Evolutionary conservation across 2,113 vertebrate genomes (phyloP), one percentile per base, ranked within the genome.

Genomic region (Marmota monax): DNA sequence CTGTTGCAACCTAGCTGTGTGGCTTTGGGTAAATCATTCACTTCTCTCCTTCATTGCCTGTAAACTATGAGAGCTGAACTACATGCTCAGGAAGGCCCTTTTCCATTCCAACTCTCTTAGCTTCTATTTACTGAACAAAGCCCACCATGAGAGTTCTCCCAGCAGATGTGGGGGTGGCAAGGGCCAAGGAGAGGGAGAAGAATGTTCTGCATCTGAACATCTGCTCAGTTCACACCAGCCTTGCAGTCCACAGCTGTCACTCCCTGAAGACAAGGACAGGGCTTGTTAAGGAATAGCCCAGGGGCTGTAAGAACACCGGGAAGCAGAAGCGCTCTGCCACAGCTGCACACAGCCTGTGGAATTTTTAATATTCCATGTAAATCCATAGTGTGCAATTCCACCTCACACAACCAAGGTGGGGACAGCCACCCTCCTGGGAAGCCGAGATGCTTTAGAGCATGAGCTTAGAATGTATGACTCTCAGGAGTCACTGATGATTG

Each of bases 241-340:
- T 73, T 67, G 51, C 32, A 67, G 42, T 58, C 17, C 63, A 10
- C 34, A 53, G 22, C 13, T 70, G 42, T 48, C 69, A 65, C 72
- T 93, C 51, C 65, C 83, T 76, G 45, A 51, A 14, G 18, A 63
- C 34, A 39, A 70, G 63, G 65, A 53, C 25, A 20, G 45, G 4
- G 37, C 92, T 84, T 80, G 65, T 76, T 89, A 76, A 89, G 79
- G 27, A 97, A 77, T 5, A 76, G 58, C 77, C 63, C 56, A 69
- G 63, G 51, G 63, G 45, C 84, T 76, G 11, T 29, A 27, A 89
- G 11, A 84, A 85, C 13, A 73, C 11, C 29, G 48, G 72, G 78
- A 65, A 82, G 32, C 63, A 92, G 42, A 91, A 65, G 58, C 53
- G 11, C 65, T 72, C 58, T 61, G 20, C 58, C 13, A 3, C 48